These are phyloP conservation scores for Gobionotothen gibberifrons DNA, from an alignment of 2,797 vertebrate genomes.

Conservation along the genomic window DNA sequence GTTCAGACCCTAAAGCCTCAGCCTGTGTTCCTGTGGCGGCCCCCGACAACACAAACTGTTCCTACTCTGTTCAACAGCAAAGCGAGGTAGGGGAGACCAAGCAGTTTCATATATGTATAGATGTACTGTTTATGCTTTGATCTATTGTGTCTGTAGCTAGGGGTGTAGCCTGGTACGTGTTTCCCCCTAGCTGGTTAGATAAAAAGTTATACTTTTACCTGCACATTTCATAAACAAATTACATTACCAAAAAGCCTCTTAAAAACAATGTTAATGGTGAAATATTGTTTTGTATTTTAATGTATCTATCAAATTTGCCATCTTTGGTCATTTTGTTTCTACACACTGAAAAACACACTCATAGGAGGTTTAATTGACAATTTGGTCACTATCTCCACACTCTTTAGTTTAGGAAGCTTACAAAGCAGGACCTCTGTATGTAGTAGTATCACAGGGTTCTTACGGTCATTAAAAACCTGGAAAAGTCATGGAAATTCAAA, in stretches of 20 bases:
- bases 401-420: neutral
- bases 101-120: too few species aligned
- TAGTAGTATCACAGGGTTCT: too few species aligned
- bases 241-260: neutral
- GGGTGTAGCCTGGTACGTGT: too few species aligned
- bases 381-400: too few species aligned
- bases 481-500: too few species aligned
- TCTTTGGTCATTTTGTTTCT: neutral
- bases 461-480: too few species aligned
- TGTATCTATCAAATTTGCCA: neutral
- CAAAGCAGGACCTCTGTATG: constrained; percentile 14
- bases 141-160: neutral
- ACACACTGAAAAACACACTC: neutral
- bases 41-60: constrained; percentile 34
- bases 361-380: neutral
- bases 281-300: neutral
- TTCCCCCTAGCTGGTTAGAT: neutral
- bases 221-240: neutral
- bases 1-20: constrained; percentile 27
- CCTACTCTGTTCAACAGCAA: constrained; percentile 49
- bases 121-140: neutral
- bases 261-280: neutral
- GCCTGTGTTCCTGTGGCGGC: constrained; percentile 35
- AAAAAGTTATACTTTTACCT: neutral
- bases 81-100: constrained; percentile 62